Percentiles rank a stretch among this genome's conserved stretches.
phyloP scores from a whole-genome alignment of 2,888 invertebrate species.

The Lathronympha strigana region DNA sequence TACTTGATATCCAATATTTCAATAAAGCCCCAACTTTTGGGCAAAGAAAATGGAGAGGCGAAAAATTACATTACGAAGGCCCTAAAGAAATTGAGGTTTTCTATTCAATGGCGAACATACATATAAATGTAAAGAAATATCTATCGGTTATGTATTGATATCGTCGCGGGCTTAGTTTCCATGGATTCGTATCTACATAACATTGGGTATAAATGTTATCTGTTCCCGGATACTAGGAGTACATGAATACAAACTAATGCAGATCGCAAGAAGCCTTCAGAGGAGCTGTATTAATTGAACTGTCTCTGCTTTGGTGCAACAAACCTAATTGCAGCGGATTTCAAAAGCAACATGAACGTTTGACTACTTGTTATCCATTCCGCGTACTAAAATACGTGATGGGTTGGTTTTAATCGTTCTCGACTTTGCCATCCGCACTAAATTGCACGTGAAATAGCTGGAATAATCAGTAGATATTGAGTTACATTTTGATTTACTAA shows the following conservation, averaged over 20 bases:
- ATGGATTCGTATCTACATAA: conserved; percentile 22
- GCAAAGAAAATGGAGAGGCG: conserved; percentile 74
- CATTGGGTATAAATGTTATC: conserved; percentile 8
- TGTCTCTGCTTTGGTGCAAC: conserved; percentile 20
- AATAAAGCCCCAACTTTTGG: conserved; percentile 77
- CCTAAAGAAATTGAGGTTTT: conserved; percentile 69
- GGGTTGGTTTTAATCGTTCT: conserved; percentile 24
- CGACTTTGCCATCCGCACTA: neutral
- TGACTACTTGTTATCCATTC: conserved; percentile 16
- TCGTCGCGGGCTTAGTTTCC: conserved; percentile 25
- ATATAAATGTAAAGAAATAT: conserved; percentile 48
- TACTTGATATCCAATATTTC: conserved; percentile 82
- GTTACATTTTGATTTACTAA: neutral
- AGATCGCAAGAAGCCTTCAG: conserved; percentile 12
- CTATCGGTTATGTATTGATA: conserved; percentile 33
- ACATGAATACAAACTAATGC: conserved; percentile 12
- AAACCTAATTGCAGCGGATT: conserved; percentile 19
- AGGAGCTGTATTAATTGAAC: conserved; percentile 25
- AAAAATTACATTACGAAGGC: conserved; percentile 81
- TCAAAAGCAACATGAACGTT: conserved; percentile 22
- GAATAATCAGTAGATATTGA: neutral
- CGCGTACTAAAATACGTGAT: conserved; percentile 23
- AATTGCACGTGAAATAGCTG: neutral
- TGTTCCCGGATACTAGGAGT: neutral
- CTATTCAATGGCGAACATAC: conserved; percentile 59